Percentiles rank a stretch among this genome's conserved stretches.
These are phyloP conservation scores for Eumaeus atala DNA, from an alignment of 1,140 invertebrate genomes.

Conservation along the genomic window DNA sequence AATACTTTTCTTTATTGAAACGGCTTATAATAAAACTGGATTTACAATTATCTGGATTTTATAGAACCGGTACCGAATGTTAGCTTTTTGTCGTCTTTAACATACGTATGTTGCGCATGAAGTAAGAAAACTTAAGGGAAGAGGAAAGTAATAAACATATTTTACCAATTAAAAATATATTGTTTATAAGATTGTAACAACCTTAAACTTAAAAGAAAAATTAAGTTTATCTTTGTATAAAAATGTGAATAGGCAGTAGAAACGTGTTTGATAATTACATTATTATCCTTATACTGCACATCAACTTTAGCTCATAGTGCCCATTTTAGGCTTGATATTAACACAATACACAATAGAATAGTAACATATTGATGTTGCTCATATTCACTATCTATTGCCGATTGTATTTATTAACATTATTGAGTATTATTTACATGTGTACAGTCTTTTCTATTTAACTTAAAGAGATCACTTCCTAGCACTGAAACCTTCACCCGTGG, in stretches of 20 bases:
- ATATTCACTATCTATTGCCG: constrained; percentile 37
- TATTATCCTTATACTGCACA: constrained; percentile 14
- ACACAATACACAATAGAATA: constrained; percentile 7
- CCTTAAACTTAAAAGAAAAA: constrained; percentile 50
- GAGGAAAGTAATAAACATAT: constrained; percentile 2
- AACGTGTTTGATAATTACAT: constrained; percentile 14
- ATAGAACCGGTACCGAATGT: too few relatives aligned
- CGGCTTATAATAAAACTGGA: too few relatives aligned
- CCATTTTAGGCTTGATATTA: not conserved
- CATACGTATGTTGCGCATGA: too few relatives aligned
- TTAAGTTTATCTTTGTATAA: constrained; percentile 41
- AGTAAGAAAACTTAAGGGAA: not conserved
- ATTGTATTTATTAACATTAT: constrained; percentile 67
- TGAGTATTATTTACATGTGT: constrained; percentile 74
- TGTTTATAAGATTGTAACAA: constrained; percentile 44
- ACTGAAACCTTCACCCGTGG: constrained; percentile 94
- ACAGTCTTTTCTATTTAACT: constrained; percentile 68
- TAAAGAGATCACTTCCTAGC: constrained; percentile 80
- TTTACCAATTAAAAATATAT: constrained; percentile 19
- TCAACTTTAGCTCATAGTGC: constrained; percentile 12
- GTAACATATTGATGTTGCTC: constrained; percentile 30
- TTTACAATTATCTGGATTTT: too few relatives aligned
- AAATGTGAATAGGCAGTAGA: constrained; percentile 26
- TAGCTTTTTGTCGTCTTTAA: too few relatives aligned
- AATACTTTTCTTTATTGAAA: too few relatives aligned